phyloP scores from a whole-genome alignment of 2,888 invertebrate species.

The Polydrusus pterygomalis region DNA sequence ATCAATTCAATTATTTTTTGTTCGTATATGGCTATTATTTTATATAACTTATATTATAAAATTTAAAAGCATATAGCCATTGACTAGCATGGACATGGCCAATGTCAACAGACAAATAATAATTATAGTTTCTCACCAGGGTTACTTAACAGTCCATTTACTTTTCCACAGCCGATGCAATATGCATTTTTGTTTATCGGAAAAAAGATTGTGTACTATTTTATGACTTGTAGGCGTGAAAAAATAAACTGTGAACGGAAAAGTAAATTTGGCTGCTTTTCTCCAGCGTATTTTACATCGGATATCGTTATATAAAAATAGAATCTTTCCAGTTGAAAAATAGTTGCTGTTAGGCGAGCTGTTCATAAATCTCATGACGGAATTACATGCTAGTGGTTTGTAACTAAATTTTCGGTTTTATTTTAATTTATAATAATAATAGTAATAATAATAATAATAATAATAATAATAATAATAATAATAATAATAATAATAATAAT shows the following conservation, averaged over 20 bases:
- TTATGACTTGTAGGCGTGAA: slow-evolving; percentile 21
- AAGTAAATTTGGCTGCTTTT: slow-evolving; percentile 23
- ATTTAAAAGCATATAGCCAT: too few species aligned
- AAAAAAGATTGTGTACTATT: slow-evolving; percentile 5
- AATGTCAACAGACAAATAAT: neutral
- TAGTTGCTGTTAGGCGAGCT: neutral
- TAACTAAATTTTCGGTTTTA: too few species aligned
- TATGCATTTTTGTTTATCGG: slow-evolving; percentile 13
- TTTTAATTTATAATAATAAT: too few species aligned
- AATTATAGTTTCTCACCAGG: neutral
- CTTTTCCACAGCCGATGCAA: slow-evolving; percentile 3
- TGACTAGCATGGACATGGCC: neutral
- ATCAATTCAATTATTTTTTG: too few species aligned
- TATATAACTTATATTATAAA: too few species aligned
- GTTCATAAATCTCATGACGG: slow-evolving; percentile 3
- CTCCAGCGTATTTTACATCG: slow-evolving; percentile 14
- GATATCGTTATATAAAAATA: slow-evolving; percentile 10
- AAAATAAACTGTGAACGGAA: slow-evolving; percentile 26
- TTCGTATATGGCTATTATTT: too few species aligned
- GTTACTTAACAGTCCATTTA: slow-evolving; percentile 5
- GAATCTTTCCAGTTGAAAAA: slow-evolving; percentile 10
- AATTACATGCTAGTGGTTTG: neutral
- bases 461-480: too few species aligned
- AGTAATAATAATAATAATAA: too few species aligned
- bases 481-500: too few species aligned